phyloP scores from a whole-genome alignment of 53 echinoderm and acorn worm genomes.

The Henricia sp. region DNA sequence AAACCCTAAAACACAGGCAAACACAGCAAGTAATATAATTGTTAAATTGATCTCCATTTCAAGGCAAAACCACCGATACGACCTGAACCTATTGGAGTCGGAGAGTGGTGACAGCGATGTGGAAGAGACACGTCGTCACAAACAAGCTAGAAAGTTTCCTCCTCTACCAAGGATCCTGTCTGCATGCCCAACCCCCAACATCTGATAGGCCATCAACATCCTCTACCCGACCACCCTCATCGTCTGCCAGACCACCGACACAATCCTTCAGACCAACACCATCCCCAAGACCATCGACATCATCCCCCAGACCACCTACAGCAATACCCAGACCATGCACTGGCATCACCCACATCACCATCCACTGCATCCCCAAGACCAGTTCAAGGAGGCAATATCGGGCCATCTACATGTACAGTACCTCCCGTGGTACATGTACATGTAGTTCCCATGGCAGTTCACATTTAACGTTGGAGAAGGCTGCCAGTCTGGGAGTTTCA shows the following conservation, averaged over 20 bases:
- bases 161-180: no score
- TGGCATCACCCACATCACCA: neutral
- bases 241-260: neutral
- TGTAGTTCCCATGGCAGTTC: neutral
- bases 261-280: neutral
- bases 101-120: neutral
- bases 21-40: no score
- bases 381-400: neutral
- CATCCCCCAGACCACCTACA: neutral
- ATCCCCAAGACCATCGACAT: neutral
- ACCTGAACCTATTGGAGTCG: conserved; percentile 14
- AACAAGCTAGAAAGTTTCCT: no score
- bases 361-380: neutral
- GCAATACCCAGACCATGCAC: no score
- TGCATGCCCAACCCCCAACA: neutral
- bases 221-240: neutral
- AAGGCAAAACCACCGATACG: conserved; percentile 6
- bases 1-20: no score
- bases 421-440: neutral
- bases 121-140: conserved; percentile 9
- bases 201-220: no score
- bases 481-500: no score
- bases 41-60: conserved; percentile 8
- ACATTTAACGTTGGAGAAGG: no score
- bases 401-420: no score